These are phyloP conservation scores for Heliconius sara DNA, from an alignment of 2,888 invertebrate genomes.

Conservation along the genomic window DNA sequence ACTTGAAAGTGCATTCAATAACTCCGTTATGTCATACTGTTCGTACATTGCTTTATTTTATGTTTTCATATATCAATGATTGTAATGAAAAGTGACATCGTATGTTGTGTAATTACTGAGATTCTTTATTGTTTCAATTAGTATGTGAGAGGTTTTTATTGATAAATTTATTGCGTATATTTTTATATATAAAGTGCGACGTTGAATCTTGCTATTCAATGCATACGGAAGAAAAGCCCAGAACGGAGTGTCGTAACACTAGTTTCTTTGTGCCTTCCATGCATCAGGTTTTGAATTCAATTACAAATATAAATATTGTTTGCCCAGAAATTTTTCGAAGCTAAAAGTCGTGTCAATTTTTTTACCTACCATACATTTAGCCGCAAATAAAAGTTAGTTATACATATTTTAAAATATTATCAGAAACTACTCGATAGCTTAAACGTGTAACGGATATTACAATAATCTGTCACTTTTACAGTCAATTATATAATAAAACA, in stretches of 20 bases:
- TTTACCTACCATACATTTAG: too few species aligned
- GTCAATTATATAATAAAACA: conserved; percentile 1
- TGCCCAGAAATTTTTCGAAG: too few species aligned
- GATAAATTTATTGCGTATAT: background rate
- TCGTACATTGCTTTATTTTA: background rate
- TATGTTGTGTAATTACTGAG: background rate
- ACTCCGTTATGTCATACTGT: background rate
- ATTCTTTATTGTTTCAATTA: conserved; percentile 14
- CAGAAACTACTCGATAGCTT: background rate
- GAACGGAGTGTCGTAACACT: too few species aligned
- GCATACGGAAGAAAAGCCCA: too few species aligned
- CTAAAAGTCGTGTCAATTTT: too few species aligned
- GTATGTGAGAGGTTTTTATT: background rate
- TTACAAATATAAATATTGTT: background rate
- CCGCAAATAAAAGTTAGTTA: too few species aligned
- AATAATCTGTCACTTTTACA: background rate
- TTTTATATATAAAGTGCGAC: background rate
- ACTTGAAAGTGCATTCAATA: conserved; percentile 11
- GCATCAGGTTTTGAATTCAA: background rate
- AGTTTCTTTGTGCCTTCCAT: too few species aligned
- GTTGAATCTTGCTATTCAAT: too few species aligned
- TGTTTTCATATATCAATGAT: background rate
- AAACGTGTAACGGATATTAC: background rate
- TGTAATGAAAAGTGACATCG: background rate
- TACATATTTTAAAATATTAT: background rate